Base-by-base conservation (phyloP, 2,113 vertebrate species). In the Melanerpes formicivorus region DNA sequence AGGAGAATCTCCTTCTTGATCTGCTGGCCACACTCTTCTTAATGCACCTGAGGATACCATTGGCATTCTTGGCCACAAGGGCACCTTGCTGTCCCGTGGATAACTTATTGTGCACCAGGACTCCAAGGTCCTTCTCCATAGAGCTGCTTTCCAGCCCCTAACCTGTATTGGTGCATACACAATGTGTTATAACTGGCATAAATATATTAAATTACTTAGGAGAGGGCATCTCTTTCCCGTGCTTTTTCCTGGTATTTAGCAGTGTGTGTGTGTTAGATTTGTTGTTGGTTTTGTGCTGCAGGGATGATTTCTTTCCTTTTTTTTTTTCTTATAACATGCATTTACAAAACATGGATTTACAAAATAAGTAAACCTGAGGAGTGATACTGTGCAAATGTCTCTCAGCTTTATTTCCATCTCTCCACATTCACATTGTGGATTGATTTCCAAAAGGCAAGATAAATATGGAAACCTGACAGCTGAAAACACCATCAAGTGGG, bases 401-500 rank as follows among this genome's bases (percentile, higher is more conserved):
- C 22, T 60, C 54, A 52, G 66, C 62, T 74, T 93, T 26, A 40
- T 80, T 95, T 89, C 73, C 44, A 60, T n/a, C 6, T 90, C 55
- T 84, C 50, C 70, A n/a, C 19, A 0, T 82, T 84, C 72, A 37
- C 34, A n/a, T 67, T 80, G 32, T 37, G 29, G 65, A 91, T 44
- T 93, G 84, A 69, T 86, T 89, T 92, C 48, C 54, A 80, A 60
- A 94, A 95, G 48, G 26, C 48, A 58, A 78, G 79, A 87, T 80
- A 83, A 85, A 92, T 74, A 72, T 0, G 2, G 32, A 89, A 92
- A 67, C 30, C 72, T 83, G 42, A 62, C 81, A 87, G 79, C 75
- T 82, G 48, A 92, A 91, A 91, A 58, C 23, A 85, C 50, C 40
- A 42, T 90, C 52, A 72, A 5, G 65, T 80, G 62, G 76, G 73